Evolutionary conservation across 2,797 vertebrate genomes (phyloP).

Genomic region (Cirrhinus mrigala): DNA sequence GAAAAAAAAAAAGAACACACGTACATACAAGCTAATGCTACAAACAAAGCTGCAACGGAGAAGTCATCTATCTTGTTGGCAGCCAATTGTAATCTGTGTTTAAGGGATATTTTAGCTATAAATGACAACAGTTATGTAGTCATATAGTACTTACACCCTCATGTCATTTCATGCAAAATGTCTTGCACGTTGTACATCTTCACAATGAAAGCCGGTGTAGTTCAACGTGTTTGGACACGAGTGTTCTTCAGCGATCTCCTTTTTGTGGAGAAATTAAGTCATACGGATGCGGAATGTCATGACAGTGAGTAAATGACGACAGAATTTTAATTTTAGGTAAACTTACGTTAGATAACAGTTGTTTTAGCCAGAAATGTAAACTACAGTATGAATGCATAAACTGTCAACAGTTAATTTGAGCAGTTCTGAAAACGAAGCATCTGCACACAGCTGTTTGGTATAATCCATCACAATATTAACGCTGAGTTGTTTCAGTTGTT

Average conservation of each 20-base stretch:
- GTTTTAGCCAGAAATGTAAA: not conserved
- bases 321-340: not conserved
- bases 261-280: not conserved
- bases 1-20: not conserved
- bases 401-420: not conserved
- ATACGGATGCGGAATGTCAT: too few species aligned
- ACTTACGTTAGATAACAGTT: not conserved
- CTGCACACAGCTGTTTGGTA: not conserved
- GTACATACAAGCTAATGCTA: not conserved
- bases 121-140: not conserved
- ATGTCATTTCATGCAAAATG: not conserved
- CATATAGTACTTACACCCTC: not conserved
- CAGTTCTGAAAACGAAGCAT: not conserved
- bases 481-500: not conserved
- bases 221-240: not conserved
- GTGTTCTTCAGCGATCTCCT: not conserved
- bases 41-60: not conserved
- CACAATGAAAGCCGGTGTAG: not conserved
- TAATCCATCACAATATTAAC: not conserved
- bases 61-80: not conserved
- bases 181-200: not conserved
- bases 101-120: not conserved
- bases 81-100: not conserved
- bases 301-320: not conserved
- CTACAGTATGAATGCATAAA: not conserved